A percentile compares a stretch with the other conserved stretches of the same genome.
These are phyloP conservation scores for Esox masquinongy DNA, from an alignment of 2,797 vertebrate species.

Conservation along the genomic window DNA sequence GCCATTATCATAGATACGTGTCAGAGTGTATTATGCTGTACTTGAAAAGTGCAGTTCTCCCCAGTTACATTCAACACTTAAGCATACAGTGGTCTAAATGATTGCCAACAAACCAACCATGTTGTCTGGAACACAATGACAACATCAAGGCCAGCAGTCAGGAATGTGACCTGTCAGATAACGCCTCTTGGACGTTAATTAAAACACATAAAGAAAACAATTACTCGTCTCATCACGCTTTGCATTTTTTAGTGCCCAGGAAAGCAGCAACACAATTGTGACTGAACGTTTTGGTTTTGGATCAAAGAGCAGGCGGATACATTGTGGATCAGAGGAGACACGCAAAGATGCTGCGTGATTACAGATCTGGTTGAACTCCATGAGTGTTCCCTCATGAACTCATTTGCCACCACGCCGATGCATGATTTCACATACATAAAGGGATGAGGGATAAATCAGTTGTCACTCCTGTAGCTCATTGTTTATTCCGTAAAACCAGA, in stretches of 20 bases:
- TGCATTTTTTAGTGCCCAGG: conserved; percentile 39
- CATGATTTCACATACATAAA: conserved; percentile 38
- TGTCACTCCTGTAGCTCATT: background rate
- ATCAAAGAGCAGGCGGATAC: conserved; percentile 44
- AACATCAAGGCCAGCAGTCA: conserved; percentile 3
- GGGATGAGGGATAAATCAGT: conserved; percentile 1
- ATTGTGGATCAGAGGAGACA: conserved; percentile 33
- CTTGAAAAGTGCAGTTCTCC: background rate
- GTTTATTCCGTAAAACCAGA: background rate
- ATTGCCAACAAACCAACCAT: conserved; percentile 24
- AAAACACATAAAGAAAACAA: conserved; percentile 39
- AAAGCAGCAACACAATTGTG: conserved; percentile 31
- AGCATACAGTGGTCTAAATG: background rate
- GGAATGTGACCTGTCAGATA: conserved; percentile 35
- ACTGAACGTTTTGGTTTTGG: conserved; percentile 26
- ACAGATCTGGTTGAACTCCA: conserved; percentile 37
- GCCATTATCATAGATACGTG: background rate
- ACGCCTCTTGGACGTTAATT: conserved; percentile 54
- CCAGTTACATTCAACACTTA: background rate
- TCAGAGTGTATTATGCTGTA: background rate
- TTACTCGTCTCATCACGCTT: conserved; percentile 40
- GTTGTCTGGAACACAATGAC: conserved; percentile 24
- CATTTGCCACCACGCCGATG: conserved; percentile 34
- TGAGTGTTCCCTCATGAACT: conserved; percentile 28
- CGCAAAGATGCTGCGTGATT: conserved; percentile 35